Evolutionary conservation across 2,797 vertebrate species (phyloP).

Genomic region (Aquila chrysaetos): DNA sequence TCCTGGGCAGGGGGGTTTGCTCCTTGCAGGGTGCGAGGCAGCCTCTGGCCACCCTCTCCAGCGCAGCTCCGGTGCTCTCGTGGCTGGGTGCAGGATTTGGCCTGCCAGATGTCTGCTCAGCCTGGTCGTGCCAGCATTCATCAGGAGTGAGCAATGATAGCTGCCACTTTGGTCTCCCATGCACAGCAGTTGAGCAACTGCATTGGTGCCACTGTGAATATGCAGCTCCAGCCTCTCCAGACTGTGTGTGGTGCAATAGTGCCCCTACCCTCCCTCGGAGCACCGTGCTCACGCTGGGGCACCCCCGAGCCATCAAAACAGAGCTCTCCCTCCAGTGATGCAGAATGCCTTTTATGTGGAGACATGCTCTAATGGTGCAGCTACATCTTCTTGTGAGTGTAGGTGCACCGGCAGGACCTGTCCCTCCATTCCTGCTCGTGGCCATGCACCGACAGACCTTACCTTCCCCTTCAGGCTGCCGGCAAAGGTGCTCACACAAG

Average conservation of each 20-base stretch:
- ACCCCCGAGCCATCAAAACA: background rate
- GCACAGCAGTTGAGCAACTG: background rate
- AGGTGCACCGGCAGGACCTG: background rate
- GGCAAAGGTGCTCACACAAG: background rate
- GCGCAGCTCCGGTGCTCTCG: accelerated
- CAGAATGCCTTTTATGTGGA: background rate
- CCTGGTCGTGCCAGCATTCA: accelerated
- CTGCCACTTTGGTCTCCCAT: background rate
- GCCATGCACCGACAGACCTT: background rate
- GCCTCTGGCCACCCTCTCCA: background rate
- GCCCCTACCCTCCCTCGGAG: accelerated
- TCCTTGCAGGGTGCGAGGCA: background rate
- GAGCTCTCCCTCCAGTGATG: background rate
- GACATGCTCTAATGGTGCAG: background rate
- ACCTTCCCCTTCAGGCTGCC: background rate
- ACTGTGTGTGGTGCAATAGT: accelerated
- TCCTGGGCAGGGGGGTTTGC: background rate
- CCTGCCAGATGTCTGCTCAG: background rate
- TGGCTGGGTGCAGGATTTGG: background rate
- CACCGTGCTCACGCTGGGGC: accelerated
- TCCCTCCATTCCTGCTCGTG: background rate
- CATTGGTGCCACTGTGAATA: background rate
- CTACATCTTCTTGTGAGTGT: background rate
- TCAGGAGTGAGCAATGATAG: accelerated
- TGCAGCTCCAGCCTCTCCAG: background rate